Evolutionary conservation across 2,797 vertebrate species (phyloP).

Genomic region (Enteromius treurensis): DNA sequence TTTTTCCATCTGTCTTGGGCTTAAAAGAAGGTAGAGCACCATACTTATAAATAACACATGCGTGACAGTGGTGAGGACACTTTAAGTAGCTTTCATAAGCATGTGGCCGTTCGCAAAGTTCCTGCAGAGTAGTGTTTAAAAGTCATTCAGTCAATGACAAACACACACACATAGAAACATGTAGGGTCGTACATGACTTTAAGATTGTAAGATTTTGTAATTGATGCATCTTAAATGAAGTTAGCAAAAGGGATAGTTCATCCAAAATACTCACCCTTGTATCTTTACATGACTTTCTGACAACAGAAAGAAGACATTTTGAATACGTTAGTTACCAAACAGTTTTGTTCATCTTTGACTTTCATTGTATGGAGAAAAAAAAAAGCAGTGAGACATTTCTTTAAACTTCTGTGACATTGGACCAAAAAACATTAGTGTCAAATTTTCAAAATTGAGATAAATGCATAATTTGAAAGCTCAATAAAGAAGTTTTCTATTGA

Average conservation of each 20-base stretch:
- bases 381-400: not conserved
- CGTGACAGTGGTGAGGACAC: conserved; percentile 71
- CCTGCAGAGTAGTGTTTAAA: conserved; percentile 68
- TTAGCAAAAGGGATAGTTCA: not conserved
- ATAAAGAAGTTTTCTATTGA: too few species aligned
- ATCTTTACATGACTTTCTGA: not conserved
- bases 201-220: not conserved
- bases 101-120: conserved; percentile 64
- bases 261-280: not conserved
- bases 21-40: conserved; percentile 46
- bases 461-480: too few species aligned
- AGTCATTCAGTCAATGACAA: conserved; percentile 37
- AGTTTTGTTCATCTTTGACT: not conserved
- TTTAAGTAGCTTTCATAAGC: conserved; percentile 73
- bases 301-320: not conserved
- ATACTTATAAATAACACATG: conserved; percentile 69
- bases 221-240: not conserved
- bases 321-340: not conserved
- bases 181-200: too few species aligned
- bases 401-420: not conserved
- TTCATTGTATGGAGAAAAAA: not conserved
- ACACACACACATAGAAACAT: conserved; percentile 8
- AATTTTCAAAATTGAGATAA: too few species aligned
- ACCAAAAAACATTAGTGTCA: too few species aligned
- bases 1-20: conserved; percentile 42